These are phyloP conservation scores for Sebastes iracundus DNA, from an alignment of 2,797 vertebrate genomes.

Conservation along the genomic window DNA sequence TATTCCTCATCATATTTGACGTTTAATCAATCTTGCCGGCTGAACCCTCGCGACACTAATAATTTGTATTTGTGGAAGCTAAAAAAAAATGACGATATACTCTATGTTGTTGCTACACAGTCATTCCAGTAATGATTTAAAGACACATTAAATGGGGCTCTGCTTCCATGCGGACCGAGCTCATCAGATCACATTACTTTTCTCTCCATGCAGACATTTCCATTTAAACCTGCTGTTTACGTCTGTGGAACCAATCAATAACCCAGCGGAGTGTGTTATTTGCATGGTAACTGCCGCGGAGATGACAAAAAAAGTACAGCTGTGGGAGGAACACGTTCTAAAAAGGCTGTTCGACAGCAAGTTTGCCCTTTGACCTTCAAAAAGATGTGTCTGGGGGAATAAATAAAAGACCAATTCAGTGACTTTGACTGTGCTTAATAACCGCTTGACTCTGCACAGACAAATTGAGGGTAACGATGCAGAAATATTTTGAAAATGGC, in stretches of 20 bases:
- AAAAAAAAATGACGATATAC: not conserved
- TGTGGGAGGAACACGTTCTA: not conserved
- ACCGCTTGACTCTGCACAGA: slow-evolving; percentile 2
- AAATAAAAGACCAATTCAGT: not conserved
- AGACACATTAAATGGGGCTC: slow-evolving; percentile 14
- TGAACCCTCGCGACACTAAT: not conserved
- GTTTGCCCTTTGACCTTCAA: slow-evolving; percentile 29
- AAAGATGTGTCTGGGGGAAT: slow-evolving; percentile 1
- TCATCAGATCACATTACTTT: slow-evolving; percentile 61
- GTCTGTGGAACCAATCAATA: slow-evolving; percentile 70
- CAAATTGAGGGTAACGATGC: slow-evolving; percentile 8
- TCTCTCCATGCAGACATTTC: slow-evolving; percentile 51
- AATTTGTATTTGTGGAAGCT: not conserved
- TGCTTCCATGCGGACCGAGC: slow-evolving; percentile 30
- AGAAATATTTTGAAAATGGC: slow-evolving; percentile 35
- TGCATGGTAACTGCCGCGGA: slow-evolving; percentile 49
- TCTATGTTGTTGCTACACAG: not conserved
- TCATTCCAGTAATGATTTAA: slow-evolving; percentile 10
- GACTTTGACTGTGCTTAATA: slow-evolving; percentile 28
- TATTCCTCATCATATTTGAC: slow-evolving; percentile 12
- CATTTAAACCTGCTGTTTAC: slow-evolving; percentile 69
- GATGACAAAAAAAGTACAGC: not conserved
- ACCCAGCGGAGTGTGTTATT: slow-evolving; percentile 60
- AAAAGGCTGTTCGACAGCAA: slow-evolving; percentile 2
- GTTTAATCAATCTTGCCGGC: slow-evolving; percentile 16